These are phyloP conservation scores for Vulpes lagopus DNA, from an alignment of 2,113 vertebrate species.

Conservation along the genomic window DNA sequence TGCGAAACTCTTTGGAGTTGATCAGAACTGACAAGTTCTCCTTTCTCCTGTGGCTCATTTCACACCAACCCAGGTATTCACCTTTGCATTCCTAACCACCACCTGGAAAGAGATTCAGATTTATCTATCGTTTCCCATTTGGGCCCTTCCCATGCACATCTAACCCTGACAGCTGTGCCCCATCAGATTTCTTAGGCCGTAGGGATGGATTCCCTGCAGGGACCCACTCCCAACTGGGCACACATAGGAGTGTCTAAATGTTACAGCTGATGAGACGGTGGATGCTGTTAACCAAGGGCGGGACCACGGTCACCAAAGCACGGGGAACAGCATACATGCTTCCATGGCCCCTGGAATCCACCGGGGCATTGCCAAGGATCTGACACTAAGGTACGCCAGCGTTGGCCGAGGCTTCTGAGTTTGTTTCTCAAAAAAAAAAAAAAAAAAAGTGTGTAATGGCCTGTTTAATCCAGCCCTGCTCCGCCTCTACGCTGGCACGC, in stretches of 20 bases:
- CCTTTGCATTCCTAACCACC: not conserved
- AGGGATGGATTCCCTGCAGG: not conserved
- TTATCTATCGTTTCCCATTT: not conserved
- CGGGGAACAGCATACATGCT: accelerated
- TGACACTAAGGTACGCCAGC: not conserved
- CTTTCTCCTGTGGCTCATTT: not conserved
- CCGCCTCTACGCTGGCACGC: not conserved
- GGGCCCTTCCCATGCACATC: not conserved
- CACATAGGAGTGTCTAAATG: not conserved
- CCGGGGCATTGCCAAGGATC: not conserved
- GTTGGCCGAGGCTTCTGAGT: not conserved
- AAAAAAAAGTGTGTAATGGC: not conserved
- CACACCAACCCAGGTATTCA: not conserved
- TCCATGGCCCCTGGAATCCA: not conserved
- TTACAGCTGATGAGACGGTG: not conserved
- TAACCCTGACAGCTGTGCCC: not conserved
- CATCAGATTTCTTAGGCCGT: not conserved
- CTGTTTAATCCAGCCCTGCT: constrained; percentile 2
- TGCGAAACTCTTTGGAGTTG: not conserved
- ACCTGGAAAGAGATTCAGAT: not conserved
- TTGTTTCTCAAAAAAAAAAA: not conserved
- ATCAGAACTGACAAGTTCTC: not conserved
- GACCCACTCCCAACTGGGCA: not conserved
- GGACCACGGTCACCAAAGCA: not conserved
- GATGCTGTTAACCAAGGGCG: not conserved